phyloP scores from a whole-genome alignment of 2,888 invertebrate species.

The Euplagia quadripunctaria region DNA sequence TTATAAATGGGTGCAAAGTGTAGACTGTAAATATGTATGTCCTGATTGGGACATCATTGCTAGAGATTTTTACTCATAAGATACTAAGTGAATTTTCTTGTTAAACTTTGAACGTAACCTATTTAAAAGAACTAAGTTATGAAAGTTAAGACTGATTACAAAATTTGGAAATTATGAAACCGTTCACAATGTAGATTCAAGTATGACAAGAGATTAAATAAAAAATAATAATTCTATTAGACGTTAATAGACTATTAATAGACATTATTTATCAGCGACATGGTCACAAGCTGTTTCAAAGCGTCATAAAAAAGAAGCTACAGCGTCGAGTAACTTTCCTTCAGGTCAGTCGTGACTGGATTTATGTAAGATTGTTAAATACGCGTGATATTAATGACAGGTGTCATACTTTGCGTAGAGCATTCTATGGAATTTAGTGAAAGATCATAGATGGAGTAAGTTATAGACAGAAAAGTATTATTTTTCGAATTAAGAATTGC shows the following conservation, averaged over 20 bases:
- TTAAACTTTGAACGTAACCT: too few species aligned
- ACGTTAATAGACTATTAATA: background rate
- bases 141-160: too few species aligned
- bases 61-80: too few species aligned
- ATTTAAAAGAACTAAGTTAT: too few species aligned
- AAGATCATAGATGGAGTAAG: background rate
- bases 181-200: too few species aligned
- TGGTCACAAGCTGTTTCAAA: slow-evolving; percentile 75
- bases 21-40: too few species aligned
- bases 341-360: slow-evolving; percentile 63
- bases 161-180: too few species aligned
- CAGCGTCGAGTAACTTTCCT: slow-evolving; percentile 62
- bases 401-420: slow-evolving; percentile 10
- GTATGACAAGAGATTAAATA: too few species aligned
- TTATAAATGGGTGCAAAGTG: too few species aligned
- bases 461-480: background rate
- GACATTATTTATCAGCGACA: slow-evolving; percentile 63
- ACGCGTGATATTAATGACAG: slow-evolving; percentile 17
- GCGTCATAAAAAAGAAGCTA: slow-evolving; percentile 72
- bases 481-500: background rate
- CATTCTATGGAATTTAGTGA: background rate
- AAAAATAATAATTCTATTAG: too few species aligned
- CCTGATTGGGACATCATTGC: too few species aligned
- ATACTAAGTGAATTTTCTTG: too few species aligned
- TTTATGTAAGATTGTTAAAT: slow-evolving; percentile 9